Conservation (phyloP, 2,797 vertebrate genomes). For the Sebastes matsubarae region DNA sequence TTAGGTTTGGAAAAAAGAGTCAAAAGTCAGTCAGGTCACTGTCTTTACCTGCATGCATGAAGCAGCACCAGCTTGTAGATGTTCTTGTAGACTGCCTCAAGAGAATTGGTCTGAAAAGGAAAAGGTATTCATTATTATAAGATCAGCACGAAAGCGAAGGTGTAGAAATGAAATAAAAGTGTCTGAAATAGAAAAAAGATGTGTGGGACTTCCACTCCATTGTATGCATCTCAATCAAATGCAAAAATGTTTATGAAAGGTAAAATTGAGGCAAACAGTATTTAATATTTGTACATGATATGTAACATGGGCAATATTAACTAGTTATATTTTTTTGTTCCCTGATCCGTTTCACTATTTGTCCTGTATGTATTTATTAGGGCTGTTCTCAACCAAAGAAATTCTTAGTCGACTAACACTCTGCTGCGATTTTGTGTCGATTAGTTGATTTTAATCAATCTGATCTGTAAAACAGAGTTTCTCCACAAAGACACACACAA, state of each 20-base stretch:
- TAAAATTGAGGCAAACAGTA: not conserved
- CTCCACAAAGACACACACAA: too few relatives aligned
- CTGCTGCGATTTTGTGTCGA: too few relatives aligned
- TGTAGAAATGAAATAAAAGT: not conserved
- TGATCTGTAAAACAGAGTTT: too few relatives aligned
- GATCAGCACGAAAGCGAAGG: not conserved
- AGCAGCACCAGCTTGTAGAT: slow-evolving; percentile 92
- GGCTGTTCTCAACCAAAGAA: too few relatives aligned
- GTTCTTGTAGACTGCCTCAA: slow-evolving; percentile 86
- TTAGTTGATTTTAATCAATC: too few relatives aligned
- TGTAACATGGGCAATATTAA: not conserved
- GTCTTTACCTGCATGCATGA: slow-evolving; percentile 90
- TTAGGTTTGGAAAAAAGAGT: not conserved
- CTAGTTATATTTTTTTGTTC: not conserved
- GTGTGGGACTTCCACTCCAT: not conserved
- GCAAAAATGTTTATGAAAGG: not conserved
- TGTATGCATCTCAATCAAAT: not conserved
- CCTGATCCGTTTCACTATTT: not conserved
- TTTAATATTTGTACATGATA: not conserved
- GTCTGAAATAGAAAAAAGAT: not conserved
- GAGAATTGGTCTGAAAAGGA: slow-evolving; percentile 86
- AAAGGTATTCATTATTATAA: not conserved
- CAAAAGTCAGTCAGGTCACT: too few relatives aligned
- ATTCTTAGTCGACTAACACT: too few relatives aligned
- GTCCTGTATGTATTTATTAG: not conserved